Evolutionary conservation across 2,113 vertebrate genomes (phyloP).

Genomic region (Pseudorhombus dupliciocellatus): DNA sequence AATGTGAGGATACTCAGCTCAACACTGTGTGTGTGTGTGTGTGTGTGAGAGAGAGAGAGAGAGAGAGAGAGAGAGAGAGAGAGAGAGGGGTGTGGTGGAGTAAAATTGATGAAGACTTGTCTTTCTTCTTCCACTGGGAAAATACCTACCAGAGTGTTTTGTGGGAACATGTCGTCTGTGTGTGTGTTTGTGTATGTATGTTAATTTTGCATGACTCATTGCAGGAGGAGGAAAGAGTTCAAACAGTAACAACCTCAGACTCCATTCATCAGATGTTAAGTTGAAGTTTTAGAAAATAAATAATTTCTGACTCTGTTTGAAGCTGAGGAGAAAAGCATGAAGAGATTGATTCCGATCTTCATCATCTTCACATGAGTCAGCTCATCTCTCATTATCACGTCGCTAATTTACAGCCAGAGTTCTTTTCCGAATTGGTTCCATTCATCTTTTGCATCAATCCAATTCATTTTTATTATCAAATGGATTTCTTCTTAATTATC

Average conservation of each 20-base stretch:
- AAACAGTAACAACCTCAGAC: slow-evolving; percentile 16
- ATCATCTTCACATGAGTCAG: not conserved
- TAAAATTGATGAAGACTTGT: not conserved
- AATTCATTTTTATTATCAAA: no score
- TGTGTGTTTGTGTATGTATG: not conserved
- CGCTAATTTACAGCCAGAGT: no score
- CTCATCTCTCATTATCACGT: not conserved
- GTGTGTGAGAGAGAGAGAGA: not conserved
- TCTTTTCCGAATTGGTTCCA: no score
- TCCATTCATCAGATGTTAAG: slow-evolving; percentile 8
- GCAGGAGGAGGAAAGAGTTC: slow-evolving; percentile 35
- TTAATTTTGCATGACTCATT: slow-evolving; percentile 41
- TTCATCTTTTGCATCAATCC: no score
- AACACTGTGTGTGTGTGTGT: not conserved
- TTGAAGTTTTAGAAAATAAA: not conserved
- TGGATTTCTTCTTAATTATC: not conserved
- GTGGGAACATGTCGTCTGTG: not conserved
- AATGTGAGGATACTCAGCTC: no score
- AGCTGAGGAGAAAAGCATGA: no score
- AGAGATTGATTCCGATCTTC: not conserved
- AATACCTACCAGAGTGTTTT: slow-evolving; percentile 1
- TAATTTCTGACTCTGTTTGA: not conserved
- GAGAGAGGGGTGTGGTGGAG: not conserved
- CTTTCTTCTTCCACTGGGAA: slow-evolving; percentile 1
- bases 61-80: not conserved